phyloP scores from a whole-genome alignment of 2,888 invertebrate species.

The Drosophila subsilvestris region DNA sequence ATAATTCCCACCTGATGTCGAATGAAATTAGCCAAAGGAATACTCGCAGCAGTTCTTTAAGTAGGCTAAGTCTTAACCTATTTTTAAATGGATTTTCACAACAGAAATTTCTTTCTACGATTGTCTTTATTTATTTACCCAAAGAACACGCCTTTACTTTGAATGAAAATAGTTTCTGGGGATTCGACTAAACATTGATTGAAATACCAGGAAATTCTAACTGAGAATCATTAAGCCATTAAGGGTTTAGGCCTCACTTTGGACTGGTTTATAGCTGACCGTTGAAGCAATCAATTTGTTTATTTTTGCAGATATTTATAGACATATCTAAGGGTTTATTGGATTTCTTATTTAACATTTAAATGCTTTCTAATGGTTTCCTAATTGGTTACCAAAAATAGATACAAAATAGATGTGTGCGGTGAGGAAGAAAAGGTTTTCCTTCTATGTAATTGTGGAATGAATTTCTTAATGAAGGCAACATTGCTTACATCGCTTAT shows the following conservation, averaged over 20 bases:
- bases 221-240: not conserved
- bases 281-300: not conserved
- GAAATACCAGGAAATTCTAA: constrained; percentile 20
- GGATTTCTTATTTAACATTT: not conserved
- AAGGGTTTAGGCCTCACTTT: not conserved
- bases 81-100: constrained; percentile 38
- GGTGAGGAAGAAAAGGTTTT: not conserved
- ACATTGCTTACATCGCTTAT: not conserved
- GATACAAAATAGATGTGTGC: not conserved
- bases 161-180: constrained; percentile 1
- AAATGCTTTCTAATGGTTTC: not conserved
- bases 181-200: constrained; percentile 14
- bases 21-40: constrained; percentile 21
- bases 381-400: not conserved
- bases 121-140: constrained; percentile 45
- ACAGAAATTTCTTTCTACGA: not conserved
- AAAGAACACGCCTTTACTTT: constrained; percentile 17
- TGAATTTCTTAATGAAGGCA: not conserved
- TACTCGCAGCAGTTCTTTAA: constrained; percentile 1
- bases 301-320: not conserved
- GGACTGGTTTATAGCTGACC: not conserved
- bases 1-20: constrained; percentile 21
- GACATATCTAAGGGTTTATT: not conserved
- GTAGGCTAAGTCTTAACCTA: constrained; percentile 13
- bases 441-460: not conserved